A percentile compares a stretch with the other conserved stretches of the same genome.
phyloP scores from a whole-genome alignment of 2,113 vertebrate species.

The Pithys albifrons region DNA sequence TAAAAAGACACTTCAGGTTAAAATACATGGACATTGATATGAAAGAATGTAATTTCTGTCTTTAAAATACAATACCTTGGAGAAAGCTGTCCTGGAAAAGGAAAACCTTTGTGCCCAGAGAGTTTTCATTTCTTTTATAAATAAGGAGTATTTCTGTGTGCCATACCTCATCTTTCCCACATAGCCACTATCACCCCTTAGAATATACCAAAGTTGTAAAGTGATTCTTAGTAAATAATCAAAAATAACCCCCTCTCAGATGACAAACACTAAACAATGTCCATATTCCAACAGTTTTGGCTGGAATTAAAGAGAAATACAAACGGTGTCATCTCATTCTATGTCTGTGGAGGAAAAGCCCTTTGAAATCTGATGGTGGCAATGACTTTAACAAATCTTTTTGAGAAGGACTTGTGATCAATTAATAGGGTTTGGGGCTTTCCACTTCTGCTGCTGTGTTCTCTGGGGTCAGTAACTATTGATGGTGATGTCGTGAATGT shows the following conservation, averaged over 20 bases:
- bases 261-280: not conserved
- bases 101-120: not conserved
- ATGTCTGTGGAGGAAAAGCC: not conserved
- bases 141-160: not conserved
- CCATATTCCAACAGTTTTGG: not conserved
- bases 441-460: not conserved
- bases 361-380: not conserved
- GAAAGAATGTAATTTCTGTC: not conserved
- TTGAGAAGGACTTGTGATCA: not conserved
- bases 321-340: not conserved
- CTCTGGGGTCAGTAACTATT: not conserved
- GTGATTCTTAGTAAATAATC: not conserved
- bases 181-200: not conserved
- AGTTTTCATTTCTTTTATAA: not conserved
- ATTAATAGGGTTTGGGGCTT: not conserved
- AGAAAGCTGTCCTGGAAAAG: not conserved
- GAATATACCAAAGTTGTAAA: not conserved
- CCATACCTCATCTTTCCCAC: not conserved
- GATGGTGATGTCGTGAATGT: no score
- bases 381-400: not conserved
- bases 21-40: not conserved
- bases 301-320: not conserved
- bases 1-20: not conserved
- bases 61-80: not conserved
- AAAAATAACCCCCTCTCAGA: not conserved